Base-by-base conservation (phyloP, 2,113 vertebrate species). In the Aythya baeri region DNA sequence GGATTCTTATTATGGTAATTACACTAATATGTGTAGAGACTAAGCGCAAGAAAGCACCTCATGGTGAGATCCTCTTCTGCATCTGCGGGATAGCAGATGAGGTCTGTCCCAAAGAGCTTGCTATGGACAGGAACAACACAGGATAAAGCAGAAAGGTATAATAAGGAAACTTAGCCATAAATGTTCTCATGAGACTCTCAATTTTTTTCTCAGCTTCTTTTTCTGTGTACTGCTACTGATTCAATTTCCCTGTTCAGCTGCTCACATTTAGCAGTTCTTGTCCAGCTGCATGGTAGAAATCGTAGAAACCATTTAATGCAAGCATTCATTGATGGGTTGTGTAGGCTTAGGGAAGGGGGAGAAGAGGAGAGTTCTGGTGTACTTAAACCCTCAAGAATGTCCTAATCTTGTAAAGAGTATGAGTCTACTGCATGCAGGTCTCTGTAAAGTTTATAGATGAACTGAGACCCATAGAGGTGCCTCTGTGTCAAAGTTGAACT, bases 361-460 rank as follows among this genome's bases (percentile, higher is more conserved):
- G 7, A 67, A 0, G 1, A 67, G 43, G 49, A 62, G n/a, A 85
- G 21, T 41, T 85, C 85, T 93, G 72, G 14, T n/a, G 88, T 89
- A 58, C 72, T 89, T 81, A 78, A 78, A 75, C 11, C 22, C 70
- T 4, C 17, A 95, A 61, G 61, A 91, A 86, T 75, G 34, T 41
- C 58, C 61, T 88, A 75, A 81, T 75, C 57, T 91, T 84, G 61
- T 94, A 88, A 96, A 90, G 85, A 88, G 52, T 78, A 67, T 6
- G 25, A 52, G 29, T 86, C 57, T 71, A 43, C 15, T 44, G 73
- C 25, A 22, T 84, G 26, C 49, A 76, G 44, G n/a, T 21, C 16
- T 86, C 38, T 88, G 49, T 57, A 65, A 95, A 81, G 46, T 61
- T 96, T 81, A 86, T 78, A 43, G 43, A 34, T 88, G 85, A 90